A percentile compares a stretch with the other conserved stretches of the same genome.
Evolutionary conservation across 2,888 invertebrate species (phyloP).

Genomic region (Tetragnatha montana): DNA sequence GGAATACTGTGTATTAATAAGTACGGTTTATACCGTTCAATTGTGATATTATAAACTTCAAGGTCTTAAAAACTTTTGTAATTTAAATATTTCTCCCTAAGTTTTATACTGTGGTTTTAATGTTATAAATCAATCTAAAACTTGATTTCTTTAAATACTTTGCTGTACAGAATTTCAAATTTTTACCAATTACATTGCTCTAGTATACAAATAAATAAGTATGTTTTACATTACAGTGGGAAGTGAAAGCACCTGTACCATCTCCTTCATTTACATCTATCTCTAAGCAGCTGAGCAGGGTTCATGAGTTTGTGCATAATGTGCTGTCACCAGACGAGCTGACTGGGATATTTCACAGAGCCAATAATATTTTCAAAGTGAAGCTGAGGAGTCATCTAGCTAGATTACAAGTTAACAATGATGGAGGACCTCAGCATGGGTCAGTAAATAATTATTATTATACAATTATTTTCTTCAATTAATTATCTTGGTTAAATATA

Average conservation of each 20-base stretch:
- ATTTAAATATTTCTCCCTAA: too few relatives aligned
- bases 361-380: constrained; percentile 90
- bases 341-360: constrained; percentile 84
- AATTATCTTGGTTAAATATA: too few relatives aligned
- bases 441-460: constrained; percentile 73
- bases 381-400: constrained; percentile 88
- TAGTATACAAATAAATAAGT: neutral
- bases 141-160: too few relatives aligned
- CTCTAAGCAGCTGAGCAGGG: constrained; percentile 86
- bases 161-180: neutral
- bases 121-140: too few relatives aligned
- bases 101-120: too few relatives aligned
- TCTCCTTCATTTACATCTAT: constrained; percentile 82
- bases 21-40: too few relatives aligned
- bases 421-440: constrained; percentile 98
- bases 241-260: constrained; percentile 95
- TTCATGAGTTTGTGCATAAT: constrained; percentile 92
- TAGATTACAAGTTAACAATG: constrained; percentile 91
- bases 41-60: too few relatives aligned
- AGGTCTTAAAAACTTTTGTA: too few relatives aligned
- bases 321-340: constrained; percentile 85
- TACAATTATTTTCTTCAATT: too few relatives aligned
- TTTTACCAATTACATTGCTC: neutral
- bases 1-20: too few relatives aligned
- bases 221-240: constrained; percentile 82